phyloP scores from a whole-genome alignment of 2,113 vertebrate genomes.

The Gobius niger region DNA sequence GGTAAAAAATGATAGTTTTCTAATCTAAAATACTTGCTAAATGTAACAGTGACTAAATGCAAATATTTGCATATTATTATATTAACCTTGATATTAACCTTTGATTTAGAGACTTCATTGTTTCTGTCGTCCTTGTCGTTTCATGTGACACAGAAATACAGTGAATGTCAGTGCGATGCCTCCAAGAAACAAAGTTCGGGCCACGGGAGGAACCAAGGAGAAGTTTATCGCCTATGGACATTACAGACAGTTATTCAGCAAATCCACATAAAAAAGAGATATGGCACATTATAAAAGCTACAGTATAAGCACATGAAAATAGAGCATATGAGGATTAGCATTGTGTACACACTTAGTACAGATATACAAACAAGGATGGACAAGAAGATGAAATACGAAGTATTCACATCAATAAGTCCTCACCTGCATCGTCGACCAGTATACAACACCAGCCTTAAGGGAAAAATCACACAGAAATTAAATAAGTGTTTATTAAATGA shows the following conservation, averaged over 20 bases:
- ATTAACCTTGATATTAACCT: no score
- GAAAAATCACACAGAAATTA: constrained; percentile 1
- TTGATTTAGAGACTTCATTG: no score
- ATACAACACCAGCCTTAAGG: constrained; percentile 73
- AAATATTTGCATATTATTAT: no score
- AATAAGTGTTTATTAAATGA: neutral
- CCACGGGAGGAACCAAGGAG: constrained; percentile 74
- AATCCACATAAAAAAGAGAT: neutral
- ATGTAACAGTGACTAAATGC: neutral
- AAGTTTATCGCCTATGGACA: constrained; percentile 75
- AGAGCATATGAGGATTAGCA: neutral
- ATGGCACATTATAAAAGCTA: neutral
- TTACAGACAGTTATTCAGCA: neutral
- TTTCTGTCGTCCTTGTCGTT: constrained; percentile 52
- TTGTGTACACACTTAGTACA: no score
- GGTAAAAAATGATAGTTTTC: neutral
- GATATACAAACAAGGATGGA: no score
- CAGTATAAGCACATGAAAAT: neutral
- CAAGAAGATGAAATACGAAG: no score
- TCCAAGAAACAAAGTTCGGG: constrained; percentile 75
- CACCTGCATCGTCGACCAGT: constrained; percentile 80
- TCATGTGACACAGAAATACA: constrained; percentile 76
- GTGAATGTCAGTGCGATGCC: constrained; percentile 73
- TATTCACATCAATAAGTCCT: neutral
- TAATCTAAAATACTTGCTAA: neutral